Base-by-base conservation (phyloP, 2,113 vertebrate genomes). In the Gymnarchus niloticus region DNA sequence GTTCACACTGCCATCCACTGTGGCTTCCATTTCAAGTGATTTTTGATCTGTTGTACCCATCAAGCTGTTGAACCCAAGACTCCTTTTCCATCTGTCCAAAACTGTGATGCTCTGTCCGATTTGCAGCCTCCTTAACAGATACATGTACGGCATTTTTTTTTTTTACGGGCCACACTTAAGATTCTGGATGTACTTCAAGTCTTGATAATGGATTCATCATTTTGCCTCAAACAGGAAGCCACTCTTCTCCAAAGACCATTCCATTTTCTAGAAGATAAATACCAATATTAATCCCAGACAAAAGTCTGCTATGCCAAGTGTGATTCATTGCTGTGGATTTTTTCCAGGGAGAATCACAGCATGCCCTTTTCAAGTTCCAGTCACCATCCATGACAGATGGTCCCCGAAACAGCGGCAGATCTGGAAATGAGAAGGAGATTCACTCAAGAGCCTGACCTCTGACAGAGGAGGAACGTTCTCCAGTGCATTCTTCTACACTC, bases 331-430 rank as follows among this genome's bases (percentile, higher is more conserved):
- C 57, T 2, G 85, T 85, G 87, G 86, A 90, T 90, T 92, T 88
- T 88, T 81, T 87, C 84, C 84, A 90, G 88, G 92, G 91, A 91
- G 93, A 90, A 88, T 84, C 90, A 89, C 90, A 88, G 6, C 90
- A 93, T 93, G 94, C 92, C 93, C 93, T 94, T 93, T 93, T 86
- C 88, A 86, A 91, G 21, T 89, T 92, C 90, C n/a, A 84, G 85
- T 91, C 78, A 90, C 87, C 85, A 89, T 82, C 61, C 14, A 59
- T 94, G 94, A 95, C 94, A 91, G 92, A 94, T 94, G 91, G 54
- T 76, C n/a, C 87, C 89, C 89, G 91, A 88, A 86, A 90, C 91
- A 93, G 91, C 91, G 92, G 90, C 86, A 87, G 86, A 90, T 86
- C 89, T 85, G 86, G 89, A 92, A 94, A 94, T 93, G 90, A 93